Base-by-base conservation (phyloP, 2,113 vertebrate genomes). In the Tautogolabrus adspersus region DNA sequence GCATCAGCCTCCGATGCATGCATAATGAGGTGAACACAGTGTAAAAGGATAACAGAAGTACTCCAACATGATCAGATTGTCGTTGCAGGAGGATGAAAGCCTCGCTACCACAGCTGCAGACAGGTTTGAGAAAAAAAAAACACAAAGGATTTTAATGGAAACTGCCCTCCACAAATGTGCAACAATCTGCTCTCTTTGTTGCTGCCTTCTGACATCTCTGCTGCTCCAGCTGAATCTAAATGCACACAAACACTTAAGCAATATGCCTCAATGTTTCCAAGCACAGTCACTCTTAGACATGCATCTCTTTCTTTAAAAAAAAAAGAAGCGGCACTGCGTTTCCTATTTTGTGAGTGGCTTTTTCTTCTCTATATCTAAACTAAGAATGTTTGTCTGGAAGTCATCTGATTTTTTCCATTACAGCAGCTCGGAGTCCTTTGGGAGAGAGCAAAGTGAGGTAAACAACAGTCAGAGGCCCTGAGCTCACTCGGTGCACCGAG, bases 351-450 rank as follows among this genome's bases (percentile, higher is more conserved):
- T 19, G 21, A 1, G 1, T 22, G 15, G 23, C 8, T 55, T 58
- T 61, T 51, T 66, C 37, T 46, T 69, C 21, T 49, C 42, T 42
- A 9, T 47, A 61, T 46, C 51, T 67, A 60, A 83, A 80, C 54
- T 42, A 54, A 80, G 62, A 64, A 42, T 44, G 72, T 71, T 81
- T 26, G 51, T 77, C 68, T 74, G 68, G 75, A 73, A 74, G 60
- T 72, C 81, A 80, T 92, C 86, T 90, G 86, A 92, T 90, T 82
- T 89, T 92, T 90, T 90, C 86, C 84, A 74, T 87, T 84, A 83
- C 82, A 76, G 63, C 77, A 34, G 85, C 82, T 73, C 62, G 1
- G 51, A 15, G 61, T 90, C 92, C 88, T 78, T 68, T 49, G 93
- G 90, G 88, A 90, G 51, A 47, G 59, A 73, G 68, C 73, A 6